A percentile compares a stretch with the other conserved stretches of the same genome.
phyloP scores from a whole-genome alignment of 2,797 vertebrate species.

The Glyptemys insculpta region DNA sequence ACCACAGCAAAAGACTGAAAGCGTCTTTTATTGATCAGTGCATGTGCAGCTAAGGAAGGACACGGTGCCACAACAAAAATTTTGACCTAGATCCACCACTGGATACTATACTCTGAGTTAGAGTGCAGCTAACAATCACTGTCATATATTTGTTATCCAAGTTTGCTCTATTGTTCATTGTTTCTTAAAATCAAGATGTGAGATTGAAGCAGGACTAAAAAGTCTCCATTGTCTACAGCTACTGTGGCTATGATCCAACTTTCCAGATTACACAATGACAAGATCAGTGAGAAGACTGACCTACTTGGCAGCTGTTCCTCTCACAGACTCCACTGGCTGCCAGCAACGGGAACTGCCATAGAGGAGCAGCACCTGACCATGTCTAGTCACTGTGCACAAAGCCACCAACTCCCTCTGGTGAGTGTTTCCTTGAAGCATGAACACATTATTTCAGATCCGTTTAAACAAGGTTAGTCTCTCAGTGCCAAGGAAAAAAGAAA shows the following conservation, averaged over 20 bases:
- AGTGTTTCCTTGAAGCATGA: background rate
- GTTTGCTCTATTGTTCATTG: background rate
- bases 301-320: accelerated
- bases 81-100: background rate
- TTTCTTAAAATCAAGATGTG: background rate
- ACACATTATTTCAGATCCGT: background rate
- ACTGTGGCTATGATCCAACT: background rate
- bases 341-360: accelerated
- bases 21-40: background rate
- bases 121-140: background rate
- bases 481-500: slow-evolving; percentile 1
- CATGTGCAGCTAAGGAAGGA: background rate
- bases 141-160: background rate
- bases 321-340: background rate
- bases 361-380: background rate
- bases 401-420: background rate
- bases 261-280: background rate
- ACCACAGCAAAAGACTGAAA: background rate
- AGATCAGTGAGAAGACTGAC: background rate
- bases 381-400: background rate
- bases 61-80: background rate
- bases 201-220: background rate
- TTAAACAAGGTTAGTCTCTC: background rate
- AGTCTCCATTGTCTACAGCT: background rate
- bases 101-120: background rate